Evolutionary conservation across 2,888 invertebrate genomes (phyloP), one percentile per base, ranked within the genome.

Genomic region (Calliphora vomitoria): DNA sequence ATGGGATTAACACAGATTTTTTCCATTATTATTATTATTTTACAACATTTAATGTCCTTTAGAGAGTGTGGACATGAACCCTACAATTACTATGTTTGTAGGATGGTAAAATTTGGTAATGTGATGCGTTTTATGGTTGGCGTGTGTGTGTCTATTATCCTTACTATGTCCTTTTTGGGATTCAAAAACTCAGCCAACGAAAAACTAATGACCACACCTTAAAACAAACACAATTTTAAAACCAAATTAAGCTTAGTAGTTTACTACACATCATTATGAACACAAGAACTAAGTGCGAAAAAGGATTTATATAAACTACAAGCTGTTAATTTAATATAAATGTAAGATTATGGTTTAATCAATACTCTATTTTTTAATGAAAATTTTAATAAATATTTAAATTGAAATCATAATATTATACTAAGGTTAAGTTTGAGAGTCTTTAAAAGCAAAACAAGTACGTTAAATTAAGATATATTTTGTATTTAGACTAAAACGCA

Each of bases 1-100:
- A 87, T 78, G 83, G 72, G 80, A 81, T 87, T 80, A 87, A 76
- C 66, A 80, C 35, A 72, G 76, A 79, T 62, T 18, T 60, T 74
- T 20, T 58, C 8, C 20, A 18, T 60, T 18, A 25, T 44, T 41
- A 41, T 58, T 58, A 53, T 50, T 69, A 69, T 60, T 47, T 80
- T 53, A 64, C 47, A 44, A 74, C 58, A 82, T 68, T 82, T 75
- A 68, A 47, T 66, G 38, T 82, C 55, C 47, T 74, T 64, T 62
- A 74, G 55, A 66, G 47, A 58, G 18, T 74, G n/a, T n/a, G 41
- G 35, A 82, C 66, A 75, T 58, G 47, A 75, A 74, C 64, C 13
- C 31, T 10, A 55, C 55, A 55, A 78, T 68, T 78, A 55, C 47
- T 69, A 13, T 20, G 20, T 58, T 10, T 20, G 47, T 15, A 60